Base-by-base conservation (phyloP, 1,140 invertebrate genomes). In the Formica exsecta region DNA sequence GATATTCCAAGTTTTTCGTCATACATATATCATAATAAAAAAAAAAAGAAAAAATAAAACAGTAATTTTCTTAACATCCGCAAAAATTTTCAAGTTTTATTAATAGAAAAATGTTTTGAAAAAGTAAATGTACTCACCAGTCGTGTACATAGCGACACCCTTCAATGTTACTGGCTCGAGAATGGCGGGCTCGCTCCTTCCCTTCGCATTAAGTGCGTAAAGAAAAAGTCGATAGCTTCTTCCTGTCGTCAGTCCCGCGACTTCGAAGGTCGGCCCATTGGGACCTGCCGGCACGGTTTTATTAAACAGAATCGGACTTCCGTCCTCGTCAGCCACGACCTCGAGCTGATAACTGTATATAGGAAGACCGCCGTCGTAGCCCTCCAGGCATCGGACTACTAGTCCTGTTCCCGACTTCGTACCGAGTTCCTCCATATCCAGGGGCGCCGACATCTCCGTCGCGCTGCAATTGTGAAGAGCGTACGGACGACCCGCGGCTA, bases 151-250 rank as follows among this genome's bases (percentile, higher is more conserved):
- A 32, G 97, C 97, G 87, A 97, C 97, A 88, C 97, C 97, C 90
- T 97, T 97, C 76, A 98, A 96, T 11, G 97, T 98, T 77, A 98
- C 97, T 19, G 97, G 97, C 93, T 98, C 97, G 48, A 98, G 96
- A 29, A 97, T 96, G 48, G 97, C 96, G 32, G 97, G 96, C 81
- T 98, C 97, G 90, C 97, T 98, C 62, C 96, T 95, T 61, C 98
- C 98, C 93, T 98, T 98, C 66, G 97, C 96, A 94, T 98, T 98
- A 80, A 97, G 96, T 0, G 98, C 97, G 92, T 97, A 98, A 73
- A 98, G 95, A 90, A 97, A 96, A 79, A 98, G 96, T 81, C 97
- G 95, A 94, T 98, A 98, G 86, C 96, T 97, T n/a, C 96, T 96
- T 22, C 97, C 97, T 2, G 97, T 96, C 83, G 97, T 97, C n/a